Base-by-base conservation (phyloP, 2,797 vertebrate genomes). In the Pantherophis vulpinus region DNA sequence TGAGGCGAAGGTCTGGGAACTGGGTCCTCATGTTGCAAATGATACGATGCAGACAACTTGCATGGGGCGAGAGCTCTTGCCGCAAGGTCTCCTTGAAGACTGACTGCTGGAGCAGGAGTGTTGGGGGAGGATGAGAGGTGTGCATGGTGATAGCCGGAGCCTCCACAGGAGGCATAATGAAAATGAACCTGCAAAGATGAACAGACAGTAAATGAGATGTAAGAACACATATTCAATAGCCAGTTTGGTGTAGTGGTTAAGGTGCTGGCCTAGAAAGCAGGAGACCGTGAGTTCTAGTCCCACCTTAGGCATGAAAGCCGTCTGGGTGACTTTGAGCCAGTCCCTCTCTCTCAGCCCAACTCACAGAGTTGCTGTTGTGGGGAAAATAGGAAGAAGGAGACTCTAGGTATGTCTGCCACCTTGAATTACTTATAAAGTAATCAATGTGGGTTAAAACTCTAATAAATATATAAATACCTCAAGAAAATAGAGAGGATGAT, bases 161-260 rank as follows among this genome's bases (percentile, higher is more conserved):
- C 97, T 99, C 99, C 97, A 99, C 99, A 61, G 99, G 98, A 94
- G 99, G 99, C 96, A 99, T 99, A 95, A 96, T 98, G 95, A 99
- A 99, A 47, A 99, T 98, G 96, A 98, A 99, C 97, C 99, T 99
- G 94, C 93, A 87, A 18, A 92, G 42, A 51, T 2, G 79, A 66
- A 86, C 59, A n/a, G 14, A 66, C 29, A 88, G 59, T n/a, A 51
- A 60, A 23, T 66, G n/a, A 90, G 23, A 37, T 14, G 18, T 55
- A 54, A 70, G 16, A 37, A n/a, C 42, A 9, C 13, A 32, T 3
- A 32, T 32, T 70, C 66, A 70, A 32, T 7, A 70, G n/a, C 66
- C 66, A 8, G 66, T 16, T 32, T 70, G 66, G n/a, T 70, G n/a
- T 32, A 70, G 14, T 32, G n/a, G 66, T 70, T n/a, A 70, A 70